Conservation (phyloP, 2,797 vertebrate species). For the Helarctos malayanus region DNA sequence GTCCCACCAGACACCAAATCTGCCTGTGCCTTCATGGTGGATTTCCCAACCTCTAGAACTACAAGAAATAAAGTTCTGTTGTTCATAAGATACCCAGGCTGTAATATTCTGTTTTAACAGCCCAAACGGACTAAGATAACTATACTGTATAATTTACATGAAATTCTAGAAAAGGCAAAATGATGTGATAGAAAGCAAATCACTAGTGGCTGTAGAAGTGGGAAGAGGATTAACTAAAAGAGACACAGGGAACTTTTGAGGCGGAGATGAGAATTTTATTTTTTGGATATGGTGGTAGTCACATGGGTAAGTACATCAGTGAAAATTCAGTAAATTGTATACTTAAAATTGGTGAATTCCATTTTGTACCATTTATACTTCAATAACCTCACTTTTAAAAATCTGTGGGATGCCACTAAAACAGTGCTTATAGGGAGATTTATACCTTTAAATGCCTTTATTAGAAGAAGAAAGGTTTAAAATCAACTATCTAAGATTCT, state of each 20-base stretch:
- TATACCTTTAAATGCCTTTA: not conserved
- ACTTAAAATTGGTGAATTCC: not conserved
- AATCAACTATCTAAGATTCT: not conserved
- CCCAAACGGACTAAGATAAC: not conserved
- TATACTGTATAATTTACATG: not conserved
- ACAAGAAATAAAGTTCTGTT: not conserved
- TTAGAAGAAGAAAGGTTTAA: conserved; percentile 8
- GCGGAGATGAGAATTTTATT: not conserved
- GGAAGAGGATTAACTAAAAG: not conserved
- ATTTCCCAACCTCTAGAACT: not conserved
- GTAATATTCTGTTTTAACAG: not conserved
- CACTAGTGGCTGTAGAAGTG: not conserved
- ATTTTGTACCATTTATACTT: not conserved
- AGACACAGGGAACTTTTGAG: not conserved
- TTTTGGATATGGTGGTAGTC: not conserved
- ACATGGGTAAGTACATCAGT: not conserved
- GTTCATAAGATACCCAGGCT: not conserved
- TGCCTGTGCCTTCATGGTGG: too few relatives aligned
- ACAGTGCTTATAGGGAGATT: not conserved
- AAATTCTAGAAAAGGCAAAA: not conserved
- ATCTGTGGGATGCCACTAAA: not conserved
- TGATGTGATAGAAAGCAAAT: not conserved
- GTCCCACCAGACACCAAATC: not conserved
- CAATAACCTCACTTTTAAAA: not conserved
- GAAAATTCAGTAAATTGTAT: not conserved